Percentiles rank a stretch among this genome's conserved stretches.
Evolutionary conservation across 2,797 vertebrate species (phyloP).

Genomic region (Heliangelus exortis): DNA sequence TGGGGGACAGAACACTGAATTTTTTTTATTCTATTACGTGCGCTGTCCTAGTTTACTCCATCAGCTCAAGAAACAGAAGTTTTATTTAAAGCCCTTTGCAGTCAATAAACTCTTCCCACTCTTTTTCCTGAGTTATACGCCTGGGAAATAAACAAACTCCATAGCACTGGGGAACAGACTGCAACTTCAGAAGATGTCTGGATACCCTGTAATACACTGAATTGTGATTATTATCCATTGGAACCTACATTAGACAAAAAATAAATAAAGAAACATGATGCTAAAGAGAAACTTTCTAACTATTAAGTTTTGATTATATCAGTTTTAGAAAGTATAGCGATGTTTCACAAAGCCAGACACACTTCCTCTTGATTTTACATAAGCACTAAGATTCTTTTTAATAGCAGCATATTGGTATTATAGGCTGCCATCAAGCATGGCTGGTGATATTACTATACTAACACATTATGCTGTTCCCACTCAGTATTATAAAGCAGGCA

Average conservation of each 20-base stretch:
- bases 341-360: neutral
- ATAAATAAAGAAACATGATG: neutral
- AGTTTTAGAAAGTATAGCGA: neutral
- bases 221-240: neutral
- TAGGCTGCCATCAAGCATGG: neutral
- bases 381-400: neutral
- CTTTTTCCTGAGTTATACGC: neutral
- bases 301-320: neutral
- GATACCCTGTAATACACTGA: neutral
- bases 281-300: neutral
- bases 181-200: neutral
- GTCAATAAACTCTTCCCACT: conserved; percentile 28
- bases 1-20: neutral
- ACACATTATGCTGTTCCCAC: neutral
- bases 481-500: neutral
- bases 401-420: neutral
- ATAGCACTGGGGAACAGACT: neutral
- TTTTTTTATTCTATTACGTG: neutral
- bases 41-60: neutral
- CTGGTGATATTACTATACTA: neutral
- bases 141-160: conserved; percentile 40
- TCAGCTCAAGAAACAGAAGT: neutral
- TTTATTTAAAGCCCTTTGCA: conserved; percentile 38
- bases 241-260: neutral
- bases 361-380: neutral